Base-by-base conservation (phyloP, 2,113 vertebrate species). In the Heloderma charlesbogerti region DNA sequence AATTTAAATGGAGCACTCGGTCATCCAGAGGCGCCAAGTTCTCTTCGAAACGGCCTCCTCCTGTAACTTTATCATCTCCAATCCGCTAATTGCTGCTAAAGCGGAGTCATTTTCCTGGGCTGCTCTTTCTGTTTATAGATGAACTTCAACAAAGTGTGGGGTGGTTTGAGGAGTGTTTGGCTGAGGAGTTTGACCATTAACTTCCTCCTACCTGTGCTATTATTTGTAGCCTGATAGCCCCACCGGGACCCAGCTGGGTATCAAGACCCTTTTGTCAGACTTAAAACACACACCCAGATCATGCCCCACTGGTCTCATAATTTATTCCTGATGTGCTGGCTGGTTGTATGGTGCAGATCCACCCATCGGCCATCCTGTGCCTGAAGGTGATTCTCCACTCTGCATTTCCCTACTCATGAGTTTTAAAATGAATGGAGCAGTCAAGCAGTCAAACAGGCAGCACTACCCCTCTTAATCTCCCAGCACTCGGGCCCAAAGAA, bases 81-180 rank as follows among this genome's bases (percentile, higher is more conserved):
- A 89, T 93, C 93, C 91, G 91, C 94, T 96, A 93, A 94, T 94
- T 95, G 95, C 91, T 86, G 92, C 94, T 94, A 93, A 95, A 96
- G 95, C 4, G 43, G 95, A 94, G 95, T 84, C 93, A 95, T 94
- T 87, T 57, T 29, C 45, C 80, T 54, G 6, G 20, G 6, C 84
- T 74, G 77, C 83, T 87, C 89, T 79, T 81, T 31, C 8, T 85
- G n/a, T 9, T 54, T 29, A 92, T 90, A 86, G 80, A 91, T 92
- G 94, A 91, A 94, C 92, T 95, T 94, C 90, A 92, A 93, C 95
- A 93, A 95, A 91, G 89, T 72, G 37, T 16, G 91, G 87, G 90
- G 94, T 85, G 87, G 1, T 43, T 54, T 79, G 88, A 80, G 87
- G 89, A 31, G 92, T 86, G 92, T 87, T 93, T 94, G 94, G 89